A percentile compares a stretch with the other conserved stretches of the same genome.
phyloP scores from a whole-genome alignment of 2,888 invertebrate genomes.

The Rhagophthalmus giganteus region DNA sequence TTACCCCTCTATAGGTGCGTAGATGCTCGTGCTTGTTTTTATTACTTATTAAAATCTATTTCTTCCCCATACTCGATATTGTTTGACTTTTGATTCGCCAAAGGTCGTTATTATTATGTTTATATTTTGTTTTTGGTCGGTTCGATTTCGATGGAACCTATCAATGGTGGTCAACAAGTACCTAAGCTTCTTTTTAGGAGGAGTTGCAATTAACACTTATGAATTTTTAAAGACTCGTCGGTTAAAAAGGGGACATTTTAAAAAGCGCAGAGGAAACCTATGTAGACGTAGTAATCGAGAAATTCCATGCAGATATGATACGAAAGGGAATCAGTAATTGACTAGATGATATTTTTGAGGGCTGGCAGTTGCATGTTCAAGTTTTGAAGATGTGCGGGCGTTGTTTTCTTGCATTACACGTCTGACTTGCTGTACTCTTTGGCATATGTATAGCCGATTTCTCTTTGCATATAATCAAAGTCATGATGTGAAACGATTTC shows the following conservation, averaged over 20 bases:
- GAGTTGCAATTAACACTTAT: too few relatives aligned
- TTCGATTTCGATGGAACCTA: too few relatives aligned
- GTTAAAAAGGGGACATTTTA: not conserved
- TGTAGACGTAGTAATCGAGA: not conserved
- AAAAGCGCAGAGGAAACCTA: not conserved
- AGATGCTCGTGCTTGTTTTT: slow-evolving; percentile 33
- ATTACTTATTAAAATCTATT: slow-evolving; percentile 39
- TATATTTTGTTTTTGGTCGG: not conserved
- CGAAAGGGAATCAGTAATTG: slow-evolving; percentile 34
- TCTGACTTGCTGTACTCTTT: slow-evolving; percentile 25
- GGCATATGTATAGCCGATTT: slow-evolving; percentile 31
- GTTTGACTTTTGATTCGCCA: slow-evolving; percentile 11
- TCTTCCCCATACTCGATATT: slow-evolving; percentile 24
- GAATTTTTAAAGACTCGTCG: too few relatives aligned
- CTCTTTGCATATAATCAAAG: slow-evolving; percentile 34
- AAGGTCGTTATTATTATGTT: too few relatives aligned
- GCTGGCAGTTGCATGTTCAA: slow-evolving; percentile 15
- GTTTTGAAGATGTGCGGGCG: slow-evolving; percentile 4
- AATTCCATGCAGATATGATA: slow-evolving; percentile 25
- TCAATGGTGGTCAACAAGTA: too few relatives aligned
- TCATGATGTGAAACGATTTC: slow-evolving; percentile 32
- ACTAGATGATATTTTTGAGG: slow-evolving; percentile 34
- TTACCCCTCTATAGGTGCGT: slow-evolving; percentile 19
- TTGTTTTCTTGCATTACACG: slow-evolving; percentile 9
- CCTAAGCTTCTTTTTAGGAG: too few relatives aligned